Percentiles rank a stretch among this genome's conserved stretches.
phyloP scores from a whole-genome alignment of 2,888 invertebrate species.

The Napeogenes inachia region DNA sequence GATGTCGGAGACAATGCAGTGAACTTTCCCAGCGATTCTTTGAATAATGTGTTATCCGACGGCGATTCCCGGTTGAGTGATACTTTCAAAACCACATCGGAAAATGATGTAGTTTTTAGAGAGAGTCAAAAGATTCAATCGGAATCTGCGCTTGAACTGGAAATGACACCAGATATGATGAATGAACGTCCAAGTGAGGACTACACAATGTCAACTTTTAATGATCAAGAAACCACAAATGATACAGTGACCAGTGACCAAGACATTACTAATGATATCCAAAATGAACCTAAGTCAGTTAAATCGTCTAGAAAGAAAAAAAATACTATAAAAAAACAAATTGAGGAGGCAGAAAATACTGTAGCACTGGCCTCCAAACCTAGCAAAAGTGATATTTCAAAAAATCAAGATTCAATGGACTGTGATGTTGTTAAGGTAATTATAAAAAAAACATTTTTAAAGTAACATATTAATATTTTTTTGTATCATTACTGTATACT shows the following conservation, averaged over 20 bases:
- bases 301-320: slow-evolving; percentile 3
- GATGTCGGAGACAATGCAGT: slow-evolving; percentile 71
- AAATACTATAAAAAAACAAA: background rate
- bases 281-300: background rate
- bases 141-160: slow-evolving; percentile 37
- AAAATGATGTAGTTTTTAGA: slow-evolving; percentile 55
- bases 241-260: slow-evolving; percentile 5
- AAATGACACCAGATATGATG: slow-evolving; percentile 35
- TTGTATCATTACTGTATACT: too few relatives aligned
- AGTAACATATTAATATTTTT: too few relatives aligned
- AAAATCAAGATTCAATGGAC: too few relatives aligned
- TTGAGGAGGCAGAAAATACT: background rate
- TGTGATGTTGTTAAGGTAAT: too few relatives aligned
- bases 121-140: slow-evolving; percentile 36
- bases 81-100: slow-evolving; percentile 42
- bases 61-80: slow-evolving; percentile 64
- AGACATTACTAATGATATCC: background rate
- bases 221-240: slow-evolving; percentile 7
- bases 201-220: slow-evolving; percentile 33
- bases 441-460: too few relatives aligned
- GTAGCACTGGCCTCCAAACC: too few relatives aligned
- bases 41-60: slow-evolving; percentile 60
- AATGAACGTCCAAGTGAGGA: slow-evolving; percentile 37
- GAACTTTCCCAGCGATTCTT: slow-evolving; percentile 62
- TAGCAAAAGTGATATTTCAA: too few relatives aligned